Evolutionary conservation across 2,888 invertebrate species (phyloP).

Genomic region (Lordiphosa andalusiaca): DNA sequence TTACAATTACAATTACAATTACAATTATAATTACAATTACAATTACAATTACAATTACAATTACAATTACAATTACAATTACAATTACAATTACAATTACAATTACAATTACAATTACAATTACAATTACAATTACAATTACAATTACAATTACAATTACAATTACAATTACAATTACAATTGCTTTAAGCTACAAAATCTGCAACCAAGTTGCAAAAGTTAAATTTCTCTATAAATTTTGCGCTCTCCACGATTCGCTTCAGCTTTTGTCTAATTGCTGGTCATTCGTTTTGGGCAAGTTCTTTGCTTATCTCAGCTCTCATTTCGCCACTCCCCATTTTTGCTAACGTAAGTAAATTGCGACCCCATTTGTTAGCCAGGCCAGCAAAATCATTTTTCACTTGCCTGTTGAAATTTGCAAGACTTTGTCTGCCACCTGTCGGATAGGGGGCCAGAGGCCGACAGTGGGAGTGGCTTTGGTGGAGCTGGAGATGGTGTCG

Average conservation of each 20-base stretch:
- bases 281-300: slow-evolving; percentile 57
- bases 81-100: no score
- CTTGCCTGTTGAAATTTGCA: slow-evolving; percentile 63
- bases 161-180: no score
- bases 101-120: no score
- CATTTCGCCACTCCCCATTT: slow-evolving; percentile 14
- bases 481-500: not conserved
- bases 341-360: slow-evolving; percentile 28
- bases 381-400: slow-evolving; percentile 61
- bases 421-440: slow-evolving; percentile 44
- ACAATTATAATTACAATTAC: no score
- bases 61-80: no score
- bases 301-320: slow-evolving; percentile 29
- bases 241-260: not conserved
- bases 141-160: no score
- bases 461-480: not conserved
- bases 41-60: no score
- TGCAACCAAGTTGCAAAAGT: not conserved
- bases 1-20: no score
- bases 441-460: not conserved
- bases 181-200: no score
- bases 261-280: slow-evolving; percentile 55
- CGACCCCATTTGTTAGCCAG: slow-evolving; percentile 43
- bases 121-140: no score
- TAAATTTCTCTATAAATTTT: slow-evolving; percentile 1